Percentiles rank a stretch among this genome's conserved stretches.
Evolutionary conservation across 2,888 invertebrate genomes (phyloP).

Genomic region (Operophtera brumata): DNA sequence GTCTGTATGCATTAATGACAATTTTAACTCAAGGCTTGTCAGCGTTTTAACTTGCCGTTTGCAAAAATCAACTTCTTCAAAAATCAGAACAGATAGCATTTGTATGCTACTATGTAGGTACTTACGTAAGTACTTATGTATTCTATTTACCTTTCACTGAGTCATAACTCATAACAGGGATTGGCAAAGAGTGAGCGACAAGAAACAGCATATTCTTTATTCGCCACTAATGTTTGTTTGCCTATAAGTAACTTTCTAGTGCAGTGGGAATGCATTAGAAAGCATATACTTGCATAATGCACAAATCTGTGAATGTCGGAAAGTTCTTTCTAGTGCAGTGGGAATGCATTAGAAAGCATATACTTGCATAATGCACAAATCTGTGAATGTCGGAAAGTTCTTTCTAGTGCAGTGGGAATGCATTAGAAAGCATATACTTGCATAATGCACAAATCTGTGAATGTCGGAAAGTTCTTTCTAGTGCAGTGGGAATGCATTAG

Average conservation of each 20-base stretch:
- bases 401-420: no score
- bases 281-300: neutral
- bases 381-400: no score
- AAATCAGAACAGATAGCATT: no score
- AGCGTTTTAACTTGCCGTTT: no score
- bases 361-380: neutral
- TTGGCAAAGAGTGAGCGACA: neutral
- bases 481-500: no score
- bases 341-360: no score
- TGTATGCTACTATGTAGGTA: neutral
- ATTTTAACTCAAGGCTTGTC: no score
- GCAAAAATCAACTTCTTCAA: no score
- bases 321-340: no score
- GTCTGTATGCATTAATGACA: no score
- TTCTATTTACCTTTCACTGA: neutral
- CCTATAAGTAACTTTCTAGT: neutral
- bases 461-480: no score
- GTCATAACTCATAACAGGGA: neutral
- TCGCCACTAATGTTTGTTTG: neutral
- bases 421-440: no score
- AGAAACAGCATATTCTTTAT: neutral
- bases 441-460: neutral
- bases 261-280: neutral
- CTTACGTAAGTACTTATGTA: neutral
- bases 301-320: neutral